Conservation (phyloP, 2,113 vertebrate species). For the Felis chaus region DNA sequence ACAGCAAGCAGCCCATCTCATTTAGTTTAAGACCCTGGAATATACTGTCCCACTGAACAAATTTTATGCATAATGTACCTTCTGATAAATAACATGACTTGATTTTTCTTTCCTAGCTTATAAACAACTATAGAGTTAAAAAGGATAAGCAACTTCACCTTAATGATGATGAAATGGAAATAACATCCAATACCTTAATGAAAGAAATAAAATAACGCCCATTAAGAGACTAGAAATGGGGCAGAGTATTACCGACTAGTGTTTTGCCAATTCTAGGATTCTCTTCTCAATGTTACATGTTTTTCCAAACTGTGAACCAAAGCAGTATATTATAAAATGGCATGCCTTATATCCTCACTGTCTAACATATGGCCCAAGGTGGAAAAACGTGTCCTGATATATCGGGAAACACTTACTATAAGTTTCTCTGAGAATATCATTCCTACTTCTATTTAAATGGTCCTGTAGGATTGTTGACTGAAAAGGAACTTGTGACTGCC, state of each 20-base stretch:
- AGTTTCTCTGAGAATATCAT: background rate
- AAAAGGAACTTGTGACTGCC: background rate
- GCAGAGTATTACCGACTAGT: background rate
- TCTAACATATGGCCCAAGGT: background rate
- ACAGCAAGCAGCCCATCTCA: background rate
- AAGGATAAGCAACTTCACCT: conserved; percentile 5
- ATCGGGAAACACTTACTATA: background rate
- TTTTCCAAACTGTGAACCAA: background rate
- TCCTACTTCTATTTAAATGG: background rate
- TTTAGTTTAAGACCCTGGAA: background rate
- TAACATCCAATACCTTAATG: background rate
- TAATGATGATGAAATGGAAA: background rate
- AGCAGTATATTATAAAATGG: background rate
- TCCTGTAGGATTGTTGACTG: background rate
- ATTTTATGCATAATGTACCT: background rate
- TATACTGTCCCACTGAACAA: background rate
- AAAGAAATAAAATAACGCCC: background rate
- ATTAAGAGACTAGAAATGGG: background rate
- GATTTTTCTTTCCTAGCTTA: conserved; percentile 18
- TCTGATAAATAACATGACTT: conserved; percentile 23
- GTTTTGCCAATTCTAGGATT: background rate
- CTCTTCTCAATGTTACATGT: background rate
- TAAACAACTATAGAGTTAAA: background rate
- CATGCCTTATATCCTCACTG: background rate
- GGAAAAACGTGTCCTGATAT: background rate